Evolutionary conservation across 64 coral and sea anemone species (phyloP).

Genomic region (Porites lutea): DNA sequence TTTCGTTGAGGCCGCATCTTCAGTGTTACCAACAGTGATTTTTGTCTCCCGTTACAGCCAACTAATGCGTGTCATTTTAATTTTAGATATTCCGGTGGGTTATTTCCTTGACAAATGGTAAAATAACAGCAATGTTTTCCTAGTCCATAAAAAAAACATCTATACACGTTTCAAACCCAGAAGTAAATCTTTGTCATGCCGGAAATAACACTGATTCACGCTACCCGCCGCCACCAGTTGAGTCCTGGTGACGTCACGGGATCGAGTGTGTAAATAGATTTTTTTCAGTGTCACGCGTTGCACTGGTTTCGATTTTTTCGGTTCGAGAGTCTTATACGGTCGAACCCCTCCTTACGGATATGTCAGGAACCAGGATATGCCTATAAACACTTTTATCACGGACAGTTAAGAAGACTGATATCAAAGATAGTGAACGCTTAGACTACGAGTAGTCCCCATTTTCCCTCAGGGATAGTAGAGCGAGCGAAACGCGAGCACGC

Average conservation of each 20-base stretch:
- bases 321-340: too few species aligned
- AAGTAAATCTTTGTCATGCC: background rate
- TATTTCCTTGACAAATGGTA: background rate
- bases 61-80: background rate
- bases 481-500: too few species aligned
- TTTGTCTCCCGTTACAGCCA: background rate
- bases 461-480: too few species aligned
- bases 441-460: too few species aligned
- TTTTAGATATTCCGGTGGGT: background rate
- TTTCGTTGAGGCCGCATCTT: background rate
- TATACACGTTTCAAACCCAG: background rate
- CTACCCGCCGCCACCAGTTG: slow-evolving; percentile 4
- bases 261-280: too few species aligned
- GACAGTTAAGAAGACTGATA: too few species aligned
- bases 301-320: background rate
- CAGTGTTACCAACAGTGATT: background rate
- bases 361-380: too few species aligned
- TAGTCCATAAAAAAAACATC: too few species aligned
- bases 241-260: background rate
- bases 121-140: background rate
- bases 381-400: too few species aligned
- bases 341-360: too few species aligned
- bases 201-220: slow-evolving; percentile 5
- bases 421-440: too few species aligned
- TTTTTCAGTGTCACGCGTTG: background rate